Evolutionary conservation across 2,888 invertebrate genomes (phyloP).

Genomic region (Cephus nigrinus): DNA sequence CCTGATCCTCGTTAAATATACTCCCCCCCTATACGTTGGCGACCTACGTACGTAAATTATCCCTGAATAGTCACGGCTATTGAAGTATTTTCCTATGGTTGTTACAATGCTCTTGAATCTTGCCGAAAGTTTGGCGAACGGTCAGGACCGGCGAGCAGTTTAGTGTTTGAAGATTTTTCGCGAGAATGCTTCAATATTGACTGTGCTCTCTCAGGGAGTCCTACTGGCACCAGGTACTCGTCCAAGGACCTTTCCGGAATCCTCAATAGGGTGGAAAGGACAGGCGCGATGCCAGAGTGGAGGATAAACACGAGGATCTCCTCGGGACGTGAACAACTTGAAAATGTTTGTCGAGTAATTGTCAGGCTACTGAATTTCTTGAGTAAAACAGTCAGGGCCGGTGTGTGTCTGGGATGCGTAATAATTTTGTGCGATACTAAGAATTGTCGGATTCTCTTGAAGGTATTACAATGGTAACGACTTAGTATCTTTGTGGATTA

Average conservation of each 20-base stretch:
- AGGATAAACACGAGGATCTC: conserved; percentile 35
- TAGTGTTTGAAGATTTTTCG: conserved; percentile 31
- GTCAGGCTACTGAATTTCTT: neutral
- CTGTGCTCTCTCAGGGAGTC: conserved; percentile 41
- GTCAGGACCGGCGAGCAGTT: neutral
- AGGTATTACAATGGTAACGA: neutral
- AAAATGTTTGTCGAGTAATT: conserved; percentile 4
- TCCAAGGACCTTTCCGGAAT: conserved; percentile 11
- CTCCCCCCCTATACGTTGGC: neutral
- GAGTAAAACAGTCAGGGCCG: neutral
- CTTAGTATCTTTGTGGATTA: neutral
- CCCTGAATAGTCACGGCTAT: neutral
- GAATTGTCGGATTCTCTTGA: neutral
- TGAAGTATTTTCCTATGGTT: neutral
- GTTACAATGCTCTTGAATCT: neutral
- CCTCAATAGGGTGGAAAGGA: conserved; percentile 31
- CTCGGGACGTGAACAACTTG: neutral
- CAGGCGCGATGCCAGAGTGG: conserved; percentile 40
- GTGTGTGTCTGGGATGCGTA: conserved; percentile 10
- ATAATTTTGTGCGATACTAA: neutral
- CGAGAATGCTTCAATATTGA: conserved; percentile 48
- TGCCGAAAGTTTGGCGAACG: neutral
- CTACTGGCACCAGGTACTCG: neutral
- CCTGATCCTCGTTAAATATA: neutral
- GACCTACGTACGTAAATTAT: neutral